These are phyloP conservation scores for Brienomyrus brachyistius DNA, from an alignment of 2,113 vertebrate genomes.

Conservation along the genomic window DNA sequence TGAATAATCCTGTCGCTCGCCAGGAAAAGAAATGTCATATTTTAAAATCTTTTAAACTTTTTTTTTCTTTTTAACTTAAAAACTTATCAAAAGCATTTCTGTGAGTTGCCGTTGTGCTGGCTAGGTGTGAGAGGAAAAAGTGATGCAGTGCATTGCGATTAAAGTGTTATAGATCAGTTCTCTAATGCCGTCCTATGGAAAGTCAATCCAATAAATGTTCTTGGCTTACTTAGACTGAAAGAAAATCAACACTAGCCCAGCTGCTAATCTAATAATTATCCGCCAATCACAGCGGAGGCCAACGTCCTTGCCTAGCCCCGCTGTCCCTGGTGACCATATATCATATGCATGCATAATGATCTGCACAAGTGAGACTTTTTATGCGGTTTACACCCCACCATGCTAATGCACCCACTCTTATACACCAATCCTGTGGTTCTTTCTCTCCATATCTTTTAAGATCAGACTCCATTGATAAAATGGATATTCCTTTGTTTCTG, in stretches of 20 bases:
- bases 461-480: background rate
- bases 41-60: background rate
- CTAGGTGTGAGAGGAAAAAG: constrained; percentile 23
- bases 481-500: background rate
- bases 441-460: background rate
- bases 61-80: background rate
- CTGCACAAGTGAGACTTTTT: background rate
- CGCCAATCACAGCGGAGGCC: background rate
- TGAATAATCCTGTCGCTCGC: background rate
- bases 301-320: background rate
- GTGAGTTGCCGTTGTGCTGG: constrained; percentile 29
- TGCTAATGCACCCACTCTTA: background rate
- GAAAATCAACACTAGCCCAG: constrained; percentile 8
- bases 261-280: constrained; percentile 21
- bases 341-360: background rate
- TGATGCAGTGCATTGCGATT: constrained; percentile 38
- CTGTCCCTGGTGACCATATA: background rate
- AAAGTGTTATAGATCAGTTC: constrained; percentile 36
- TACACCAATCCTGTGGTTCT: background rate
- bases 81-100: background rate
- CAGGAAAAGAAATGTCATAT: background rate
- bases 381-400: background rate
- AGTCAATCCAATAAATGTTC: constrained; percentile 26
- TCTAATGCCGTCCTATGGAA: constrained; percentile 22
- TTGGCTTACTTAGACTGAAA: constrained; percentile 18